Evolutionary conservation across 1,140 invertebrate species (phyloP), one percentile per base, ranked within the genome.

Genomic region (Heliconius himera): DNA sequence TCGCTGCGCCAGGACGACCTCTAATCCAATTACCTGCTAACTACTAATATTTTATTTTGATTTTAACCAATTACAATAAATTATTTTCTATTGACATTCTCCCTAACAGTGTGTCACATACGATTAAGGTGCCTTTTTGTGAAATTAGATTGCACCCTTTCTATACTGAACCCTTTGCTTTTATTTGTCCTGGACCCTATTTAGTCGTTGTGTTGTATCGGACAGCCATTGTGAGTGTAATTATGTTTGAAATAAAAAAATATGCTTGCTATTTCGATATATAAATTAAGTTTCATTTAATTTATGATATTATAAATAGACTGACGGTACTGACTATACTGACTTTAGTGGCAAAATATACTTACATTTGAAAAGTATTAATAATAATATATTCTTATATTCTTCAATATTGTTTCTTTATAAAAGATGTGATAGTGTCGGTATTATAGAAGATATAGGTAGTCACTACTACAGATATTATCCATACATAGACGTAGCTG

Each of bases 91-190:
- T 11, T 26, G 26, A 26, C 22, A 29, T 66, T 71, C 46, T 51
- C 66, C 73, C 36, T 51, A 60, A 71, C 9, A 81, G 82, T 91
- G 76, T 89, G 82, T 84, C 86, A 79, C 82, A 84, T 90, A 84
- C 70, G 70, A 72, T 72, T 72, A 84, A 87, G 87, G 87, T 84
- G 36, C 89, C 88, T 88, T 90, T 91, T 90, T 91, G 86, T 84
- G 86, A 91, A 92, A 92, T 92, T 90, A 91, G 90, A 92, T 92
- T 89, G 87, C 90, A 87, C 89, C 90, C 89, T 87, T 88, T 88
- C 84, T 87, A 72, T 72, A 84, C 82, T 73, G 82, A 84, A 84
- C 82, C 87, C 88, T 84, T 90, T 84, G 86, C 81, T 82, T 85
- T 85, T 84, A 83, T 83, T 81, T 85, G 82, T 73, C 51, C 76